A percentile compares a stretch with the other conserved stretches of the same genome.
Conservation (phyloP, 2,113 vertebrate species). For the Aramus guarauna region DNA sequence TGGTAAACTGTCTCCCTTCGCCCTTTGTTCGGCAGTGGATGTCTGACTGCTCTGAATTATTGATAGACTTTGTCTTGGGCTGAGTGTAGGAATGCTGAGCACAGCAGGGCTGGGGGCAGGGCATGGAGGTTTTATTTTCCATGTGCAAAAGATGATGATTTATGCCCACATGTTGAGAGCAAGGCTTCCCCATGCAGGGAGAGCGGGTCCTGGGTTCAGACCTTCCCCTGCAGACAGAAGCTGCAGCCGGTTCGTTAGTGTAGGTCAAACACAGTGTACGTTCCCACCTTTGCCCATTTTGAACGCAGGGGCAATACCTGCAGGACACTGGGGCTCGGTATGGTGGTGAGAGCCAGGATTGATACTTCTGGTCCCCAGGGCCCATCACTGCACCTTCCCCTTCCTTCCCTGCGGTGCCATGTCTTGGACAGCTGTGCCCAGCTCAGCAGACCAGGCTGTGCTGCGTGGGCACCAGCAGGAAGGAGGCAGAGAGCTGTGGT, state of each 20-base stretch:
- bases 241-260: fast-evolving
- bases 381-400: neutral
- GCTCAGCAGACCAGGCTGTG: neutral
- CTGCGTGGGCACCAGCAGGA: neutral
- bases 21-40: neutral
- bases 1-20: neutral
- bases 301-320: neutral
- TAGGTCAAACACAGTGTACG: neutral
- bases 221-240: neutral
- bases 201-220: neutral
- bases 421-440: neutral
- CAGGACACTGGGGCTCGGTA: fast-evolving
- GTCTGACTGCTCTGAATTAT: slow-evolving; percentile 25
- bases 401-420: neutral
- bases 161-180: neutral
- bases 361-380: neutral
- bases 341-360: neutral
- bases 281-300: neutral
- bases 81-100: neutral
- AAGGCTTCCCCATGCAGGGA: neutral
- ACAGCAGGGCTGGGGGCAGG: neutral
- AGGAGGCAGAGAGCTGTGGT: neutral
- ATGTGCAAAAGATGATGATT: neutral
- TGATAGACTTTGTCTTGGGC: slow-evolving; percentile 7
- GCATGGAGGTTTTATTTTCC: neutral